Evolutionary conservation across 2,113 vertebrate genomes (phyloP).

Genomic region (Ornithorhynchus anatinus): DNA sequence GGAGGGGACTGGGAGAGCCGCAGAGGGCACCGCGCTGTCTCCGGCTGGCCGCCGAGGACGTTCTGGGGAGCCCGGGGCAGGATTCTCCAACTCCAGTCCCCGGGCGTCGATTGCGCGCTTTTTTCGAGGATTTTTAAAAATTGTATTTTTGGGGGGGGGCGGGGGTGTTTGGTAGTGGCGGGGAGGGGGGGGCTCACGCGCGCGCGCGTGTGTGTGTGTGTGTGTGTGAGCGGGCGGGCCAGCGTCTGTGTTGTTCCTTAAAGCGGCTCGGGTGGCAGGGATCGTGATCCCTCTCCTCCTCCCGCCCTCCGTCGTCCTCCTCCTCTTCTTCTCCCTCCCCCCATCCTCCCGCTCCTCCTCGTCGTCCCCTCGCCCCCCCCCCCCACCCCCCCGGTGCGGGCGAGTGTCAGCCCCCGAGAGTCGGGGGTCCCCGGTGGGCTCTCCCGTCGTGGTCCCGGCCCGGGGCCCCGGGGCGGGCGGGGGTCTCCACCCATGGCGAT

Average conservation of each 20-base stretch:
- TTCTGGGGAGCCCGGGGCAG: constrained; percentile 16
- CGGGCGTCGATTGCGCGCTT: constrained; percentile 53
- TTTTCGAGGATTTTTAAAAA: no score
- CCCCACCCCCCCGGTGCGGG: constrained; percentile 53
- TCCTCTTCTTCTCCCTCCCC: constrained; percentile 23
- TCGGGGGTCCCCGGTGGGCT: constrained; percentile 44
- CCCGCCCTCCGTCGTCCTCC: neutral
- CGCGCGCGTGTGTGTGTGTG: no score
- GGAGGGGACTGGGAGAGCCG: neutral
- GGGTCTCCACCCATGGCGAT: constrained; percentile 87
- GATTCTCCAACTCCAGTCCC: constrained; percentile 48
- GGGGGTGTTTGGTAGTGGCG: no score
- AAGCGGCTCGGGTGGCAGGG: constrained; percentile 56
- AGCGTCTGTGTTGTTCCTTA: constrained; percentile 48
- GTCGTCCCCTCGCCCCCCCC: constrained; percentile 42
- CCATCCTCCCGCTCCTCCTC: neutral
- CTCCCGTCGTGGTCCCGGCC: no score
- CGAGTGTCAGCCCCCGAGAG: constrained; percentile 45
- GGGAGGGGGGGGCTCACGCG: no score
- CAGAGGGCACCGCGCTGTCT: neutral
- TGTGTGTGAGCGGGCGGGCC: no score
- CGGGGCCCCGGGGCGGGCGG: constrained; percentile 54
- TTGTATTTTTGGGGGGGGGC: no score
- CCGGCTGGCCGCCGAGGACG: neutral
- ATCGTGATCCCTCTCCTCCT: constrained; percentile 48